Evolutionary conservation across 2,888 invertebrate species (phyloP), one percentile per base, ranked within the genome.

Genomic region (Anoplius nigerrimus): DNA sequence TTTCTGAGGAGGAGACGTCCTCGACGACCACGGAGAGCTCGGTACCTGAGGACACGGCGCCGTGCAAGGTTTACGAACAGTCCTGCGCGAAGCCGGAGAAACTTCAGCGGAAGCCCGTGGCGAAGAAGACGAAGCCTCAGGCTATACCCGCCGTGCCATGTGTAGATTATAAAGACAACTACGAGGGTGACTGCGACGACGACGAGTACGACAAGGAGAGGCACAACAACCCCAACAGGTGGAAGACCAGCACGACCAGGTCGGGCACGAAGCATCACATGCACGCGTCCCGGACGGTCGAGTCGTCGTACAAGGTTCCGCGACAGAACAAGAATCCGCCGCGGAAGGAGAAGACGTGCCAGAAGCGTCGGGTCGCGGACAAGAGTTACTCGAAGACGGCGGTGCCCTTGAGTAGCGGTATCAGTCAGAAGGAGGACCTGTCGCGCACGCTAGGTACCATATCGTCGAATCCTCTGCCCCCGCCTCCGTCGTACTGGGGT

Each of bases 1-100:
- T 89, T 74, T 90, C 90, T 51, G 92, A 93, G 82, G 93, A 93
- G 82, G 94, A 94, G 80, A 92, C 92, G 1, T 93, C 93, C 8
- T 94, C 94, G 0, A 93, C 93, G 1, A 93, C 93, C 6, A 93
- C 93, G 2, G 93, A 93, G 82, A 93, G 93, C 77, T 93, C 93
- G 54, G 90, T 91, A 77, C 91, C 92, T 63, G 93, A 93, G 66
- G 92, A 92, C 71, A 85, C 76, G 13, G 72, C 72, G 0, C 53
- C 74, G 0, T 79, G 79, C 53, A 79, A 79, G 61, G 79, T 79
- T 15, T 43, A 45, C n/a, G 86, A 86, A 51, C 83, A 79, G 43
- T 45, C 77, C 6, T 85, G 84, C 62, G 72, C 67, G 24, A 89
- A 87, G 66, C 67, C 79, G 0, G 87, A 87, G 34, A 87, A 87